Percentiles rank a stretch among this genome's conserved stretches.
Conservation (phyloP, 2,797 vertebrate species). For the Todus mexicanus region DNA sequence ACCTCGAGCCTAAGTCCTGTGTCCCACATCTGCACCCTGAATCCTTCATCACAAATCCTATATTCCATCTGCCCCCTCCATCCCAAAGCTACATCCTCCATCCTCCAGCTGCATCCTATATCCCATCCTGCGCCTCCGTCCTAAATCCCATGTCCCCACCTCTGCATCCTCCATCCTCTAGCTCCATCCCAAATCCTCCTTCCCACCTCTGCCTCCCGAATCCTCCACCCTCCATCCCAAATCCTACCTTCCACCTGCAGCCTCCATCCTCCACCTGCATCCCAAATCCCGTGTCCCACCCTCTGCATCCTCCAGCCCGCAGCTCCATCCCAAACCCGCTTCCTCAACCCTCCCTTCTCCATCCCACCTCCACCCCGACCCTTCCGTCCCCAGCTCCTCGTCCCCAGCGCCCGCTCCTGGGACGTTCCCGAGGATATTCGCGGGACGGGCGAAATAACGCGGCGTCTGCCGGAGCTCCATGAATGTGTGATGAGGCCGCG, state of each 20-base stretch:
- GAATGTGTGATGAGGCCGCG: constrained; percentile 66
- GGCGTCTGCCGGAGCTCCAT: constrained; percentile 19
- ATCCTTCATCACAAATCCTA: neutral
- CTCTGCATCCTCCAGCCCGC: too few relatives aligned
- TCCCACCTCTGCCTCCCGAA: neutral
- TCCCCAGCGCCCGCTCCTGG: neutral
- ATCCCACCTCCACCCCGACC: too few relatives aligned
- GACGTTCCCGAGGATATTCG: neutral
- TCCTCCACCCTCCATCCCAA: neutral
- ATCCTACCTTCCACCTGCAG: too few relatives aligned
- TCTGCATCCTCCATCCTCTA: neutral
- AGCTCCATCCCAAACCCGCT: too few relatives aligned
- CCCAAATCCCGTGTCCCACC: too few relatives aligned
- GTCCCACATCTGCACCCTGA: neutral
- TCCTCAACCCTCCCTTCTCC: neutral
- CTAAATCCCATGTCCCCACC: neutral
- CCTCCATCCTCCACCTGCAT: neutral
- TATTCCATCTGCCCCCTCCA: too few relatives aligned
- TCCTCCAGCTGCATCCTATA: neutral
- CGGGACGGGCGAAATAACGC: neutral
- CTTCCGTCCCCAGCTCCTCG: fast-evolving
- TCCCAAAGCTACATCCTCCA: neutral
- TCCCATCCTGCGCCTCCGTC: too few relatives aligned
- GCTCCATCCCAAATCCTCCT: neutral
- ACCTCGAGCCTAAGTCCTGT: neutral